phyloP scores from a whole-genome alignment of 2,797 vertebrate species.

The Knipowitschia caucasica region DNA sequence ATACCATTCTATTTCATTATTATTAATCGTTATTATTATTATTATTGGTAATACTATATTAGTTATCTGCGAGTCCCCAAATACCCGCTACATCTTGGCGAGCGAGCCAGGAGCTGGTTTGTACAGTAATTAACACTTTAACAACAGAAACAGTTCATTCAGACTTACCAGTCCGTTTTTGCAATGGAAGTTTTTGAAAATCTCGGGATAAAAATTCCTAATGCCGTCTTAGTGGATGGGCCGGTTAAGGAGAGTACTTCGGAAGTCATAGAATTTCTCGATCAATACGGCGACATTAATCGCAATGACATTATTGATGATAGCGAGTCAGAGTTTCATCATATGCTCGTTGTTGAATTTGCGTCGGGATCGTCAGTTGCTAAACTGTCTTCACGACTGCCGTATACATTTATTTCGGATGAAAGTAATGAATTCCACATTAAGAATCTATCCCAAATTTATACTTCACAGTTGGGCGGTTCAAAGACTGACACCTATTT shows the following conservation, averaged over 20 bases:
- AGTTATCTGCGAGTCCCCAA: neutral
- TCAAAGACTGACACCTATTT: neutral
- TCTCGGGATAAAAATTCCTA: neutral
- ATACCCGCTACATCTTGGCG: too few species aligned
- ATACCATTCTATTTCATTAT: too few species aligned
- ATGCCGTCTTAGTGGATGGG: neutral
- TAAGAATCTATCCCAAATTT: neutral
- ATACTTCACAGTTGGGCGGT: neutral
- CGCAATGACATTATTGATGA: neutral
- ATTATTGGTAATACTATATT: too few species aligned
- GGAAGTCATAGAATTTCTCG: neutral
- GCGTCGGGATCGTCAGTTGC: neutral
- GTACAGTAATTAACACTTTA: too few species aligned
- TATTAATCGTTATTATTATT: too few species aligned
- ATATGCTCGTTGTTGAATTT: neutral
- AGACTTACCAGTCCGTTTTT: too few species aligned
- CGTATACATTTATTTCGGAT: neutral
- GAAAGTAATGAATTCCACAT: neutral
- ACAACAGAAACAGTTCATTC: too few species aligned
- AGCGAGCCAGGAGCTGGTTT: too few species aligned
- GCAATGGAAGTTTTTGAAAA: neutral
- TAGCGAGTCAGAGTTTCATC: neutral
- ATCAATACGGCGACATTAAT: neutral
- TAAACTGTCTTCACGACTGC: neutral
- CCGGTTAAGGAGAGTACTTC: neutral